A percentile compares a stretch with the other conserved stretches of the same genome.
Conservation (phyloP, 2,888 invertebrate genomes). For the Noctua janthe region DNA sequence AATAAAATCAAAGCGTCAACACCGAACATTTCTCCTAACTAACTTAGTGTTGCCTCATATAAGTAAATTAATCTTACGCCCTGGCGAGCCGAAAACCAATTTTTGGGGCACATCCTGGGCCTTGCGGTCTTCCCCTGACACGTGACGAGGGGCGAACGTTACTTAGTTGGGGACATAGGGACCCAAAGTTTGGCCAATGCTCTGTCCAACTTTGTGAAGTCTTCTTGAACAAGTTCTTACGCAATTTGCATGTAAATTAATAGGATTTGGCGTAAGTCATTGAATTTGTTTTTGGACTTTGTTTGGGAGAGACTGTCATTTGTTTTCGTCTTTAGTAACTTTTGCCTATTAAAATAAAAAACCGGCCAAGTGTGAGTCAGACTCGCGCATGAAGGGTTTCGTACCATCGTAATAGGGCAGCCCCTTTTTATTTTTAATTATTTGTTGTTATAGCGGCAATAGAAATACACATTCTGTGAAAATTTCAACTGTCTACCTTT, state of each 20-base stretch:
- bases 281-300: constrained; percentile 24
- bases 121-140: constrained; percentile 76
- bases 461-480: no score
- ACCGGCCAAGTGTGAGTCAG: no score
- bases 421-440: no score
- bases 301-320: neutral
- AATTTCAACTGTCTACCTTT: no score
- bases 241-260: constrained; percentile 60
- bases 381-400: no score
- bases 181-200: constrained; percentile 37
- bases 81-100: constrained; percentile 78
- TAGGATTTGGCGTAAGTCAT: constrained; percentile 20
- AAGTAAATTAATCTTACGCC: constrained; percentile 80
- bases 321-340: neutral
- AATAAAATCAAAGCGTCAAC: constrained; percentile 63
- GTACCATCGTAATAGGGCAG: no score
- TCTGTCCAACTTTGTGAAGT: constrained; percentile 44
- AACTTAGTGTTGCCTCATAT: constrained; percentile 65
- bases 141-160: constrained; percentile 78
- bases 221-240: constrained; percentile 42
- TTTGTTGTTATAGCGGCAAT: no score
- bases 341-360: neutral
- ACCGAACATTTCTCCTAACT: constrained; percentile 54
- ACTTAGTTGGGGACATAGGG: constrained; percentile 70
- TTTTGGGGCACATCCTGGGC: constrained; percentile 76